phyloP scores from a whole-genome alignment of 2,888 invertebrate genomes.

The Philhelius pedissequus region DNA sequence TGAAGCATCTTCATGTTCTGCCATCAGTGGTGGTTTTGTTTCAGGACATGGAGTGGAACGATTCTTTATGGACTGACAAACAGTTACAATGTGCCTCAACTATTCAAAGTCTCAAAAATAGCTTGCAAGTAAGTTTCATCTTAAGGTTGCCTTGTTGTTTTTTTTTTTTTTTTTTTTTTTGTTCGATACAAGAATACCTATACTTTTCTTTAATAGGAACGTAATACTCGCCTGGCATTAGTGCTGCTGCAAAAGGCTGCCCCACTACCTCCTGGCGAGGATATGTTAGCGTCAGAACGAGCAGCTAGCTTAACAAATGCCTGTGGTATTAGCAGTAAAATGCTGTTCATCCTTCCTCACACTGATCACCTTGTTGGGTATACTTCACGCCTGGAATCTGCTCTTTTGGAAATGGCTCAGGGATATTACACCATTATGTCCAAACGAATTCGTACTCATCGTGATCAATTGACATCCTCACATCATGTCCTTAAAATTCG shows the following conservation, averaged over 20 bases:
- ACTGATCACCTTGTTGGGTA: constrained; percentile 91
- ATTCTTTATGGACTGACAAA: constrained; percentile 95
- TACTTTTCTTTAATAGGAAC: constrained; percentile 71
- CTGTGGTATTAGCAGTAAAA: constrained; percentile 95
- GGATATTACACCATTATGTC: constrained; percentile 95
- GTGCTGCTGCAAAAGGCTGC: constrained; percentile 94
- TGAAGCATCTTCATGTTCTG: constrained; percentile 92
- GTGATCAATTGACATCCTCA: constrained; percentile 92
- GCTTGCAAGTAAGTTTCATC: constrained; percentile 72
- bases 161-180: constrained; percentile 69
- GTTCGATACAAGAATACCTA: too few relatives aligned
- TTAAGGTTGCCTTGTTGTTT: too few relatives aligned
- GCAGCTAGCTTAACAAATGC: constrained; percentile 93
- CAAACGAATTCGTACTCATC: constrained; percentile 91
- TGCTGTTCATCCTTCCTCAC: constrained; percentile 94
- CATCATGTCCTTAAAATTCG: constrained; percentile 96
- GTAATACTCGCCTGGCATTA: constrained; percentile 87
- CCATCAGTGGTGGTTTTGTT: constrained; percentile 97
- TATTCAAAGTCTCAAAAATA: constrained; percentile 87
- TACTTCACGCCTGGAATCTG: constrained; percentile 90
- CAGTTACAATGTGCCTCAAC: constrained; percentile 95
- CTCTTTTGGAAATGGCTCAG: constrained; percentile 95
- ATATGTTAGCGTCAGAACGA: constrained; percentile 91
- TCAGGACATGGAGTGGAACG: constrained; percentile 98
- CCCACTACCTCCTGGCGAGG: constrained; percentile 88